Evolutionary conservation across 2,113 vertebrate genomes (phyloP).

Genomic region (Rostratula benghalensis): DNA sequence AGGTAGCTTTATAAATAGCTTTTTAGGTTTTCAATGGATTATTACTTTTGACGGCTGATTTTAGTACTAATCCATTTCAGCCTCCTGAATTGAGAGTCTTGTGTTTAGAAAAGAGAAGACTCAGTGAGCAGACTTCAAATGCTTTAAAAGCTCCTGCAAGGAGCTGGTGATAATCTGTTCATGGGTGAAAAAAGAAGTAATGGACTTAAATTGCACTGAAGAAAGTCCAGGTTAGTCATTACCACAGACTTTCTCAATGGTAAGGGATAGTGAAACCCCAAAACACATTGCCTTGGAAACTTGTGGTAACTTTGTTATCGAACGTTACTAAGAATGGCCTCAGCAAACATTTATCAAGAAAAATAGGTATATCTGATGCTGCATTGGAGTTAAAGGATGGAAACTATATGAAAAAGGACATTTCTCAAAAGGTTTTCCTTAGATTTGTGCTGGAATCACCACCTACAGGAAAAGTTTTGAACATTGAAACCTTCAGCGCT

Average conservation of each 20-base stretch:
- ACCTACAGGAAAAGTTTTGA: not conserved
- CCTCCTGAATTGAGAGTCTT: not conserved
- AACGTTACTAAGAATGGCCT: not conserved
- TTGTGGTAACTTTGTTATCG: not conserved
- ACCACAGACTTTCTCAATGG: not conserved
- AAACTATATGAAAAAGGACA: not conserved
- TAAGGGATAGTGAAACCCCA: not conserved
- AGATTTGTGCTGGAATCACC: not conserved
- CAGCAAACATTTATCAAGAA: not conserved
- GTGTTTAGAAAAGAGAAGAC: not conserved
- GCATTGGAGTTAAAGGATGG: not conserved
- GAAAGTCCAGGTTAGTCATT: not conserved
- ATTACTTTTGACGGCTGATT: not conserved
- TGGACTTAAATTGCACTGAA: not conserved
- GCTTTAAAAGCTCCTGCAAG: slow-evolving; percentile 4
- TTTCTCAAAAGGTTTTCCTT: not conserved
- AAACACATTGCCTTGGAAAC: not conserved
- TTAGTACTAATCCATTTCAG: slow-evolving; percentile 13
- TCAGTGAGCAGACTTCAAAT: not conserved
- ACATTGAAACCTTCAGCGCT: not conserved
- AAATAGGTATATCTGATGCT: not conserved
- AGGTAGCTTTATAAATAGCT: not conserved
- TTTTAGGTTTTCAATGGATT: not conserved
- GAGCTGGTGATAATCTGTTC: not conserved
- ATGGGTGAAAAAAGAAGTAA: not conserved